phyloP scores from a whole-genome alignment of 2,113 vertebrate species.

The Butorides virescens region DNA sequence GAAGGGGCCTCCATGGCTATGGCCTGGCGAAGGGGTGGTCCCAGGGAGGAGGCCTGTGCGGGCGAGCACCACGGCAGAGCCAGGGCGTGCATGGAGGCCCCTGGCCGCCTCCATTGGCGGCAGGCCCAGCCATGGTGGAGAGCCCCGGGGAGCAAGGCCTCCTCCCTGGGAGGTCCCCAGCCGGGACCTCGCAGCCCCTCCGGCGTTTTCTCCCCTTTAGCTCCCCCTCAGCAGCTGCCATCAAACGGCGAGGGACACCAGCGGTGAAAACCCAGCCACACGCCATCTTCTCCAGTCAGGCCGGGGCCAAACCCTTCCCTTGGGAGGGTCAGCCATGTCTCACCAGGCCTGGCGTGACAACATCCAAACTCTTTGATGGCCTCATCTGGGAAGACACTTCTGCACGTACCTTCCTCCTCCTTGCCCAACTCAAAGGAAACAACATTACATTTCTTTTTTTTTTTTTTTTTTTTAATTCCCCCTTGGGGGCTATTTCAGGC shows the following conservation, averaged over 20 bases:
- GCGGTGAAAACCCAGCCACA: not conserved
- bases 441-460: not conserved
- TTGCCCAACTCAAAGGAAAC: not conserved
- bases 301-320: not conserved
- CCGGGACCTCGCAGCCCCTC: not conserved
- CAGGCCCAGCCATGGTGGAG: too few relatives aligned
- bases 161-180: too few relatives aligned
- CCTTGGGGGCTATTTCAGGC: not conserved
- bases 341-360: not conserved
- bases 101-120: too few relatives aligned
- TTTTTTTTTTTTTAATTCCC: too few relatives aligned
- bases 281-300: rapidly evolving
- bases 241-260: not conserved
- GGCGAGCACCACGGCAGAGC: too few relatives aligned
- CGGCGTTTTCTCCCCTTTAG: not conserved
- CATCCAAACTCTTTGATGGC: not conserved
- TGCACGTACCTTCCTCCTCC: not conserved
- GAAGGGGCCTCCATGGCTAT: rapidly evolving
- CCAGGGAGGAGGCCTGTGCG: rapidly evolving
- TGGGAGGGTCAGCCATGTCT: not conserved
- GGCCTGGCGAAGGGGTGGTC: not conserved
- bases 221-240: not conserved
- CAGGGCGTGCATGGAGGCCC: too few relatives aligned
- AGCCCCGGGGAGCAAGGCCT: too few relatives aligned
- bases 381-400: not conserved